Evolutionary conservation across 2,113 vertebrate genomes (phyloP).

Genomic region (Epinephelus fuscoguttatus): DNA sequence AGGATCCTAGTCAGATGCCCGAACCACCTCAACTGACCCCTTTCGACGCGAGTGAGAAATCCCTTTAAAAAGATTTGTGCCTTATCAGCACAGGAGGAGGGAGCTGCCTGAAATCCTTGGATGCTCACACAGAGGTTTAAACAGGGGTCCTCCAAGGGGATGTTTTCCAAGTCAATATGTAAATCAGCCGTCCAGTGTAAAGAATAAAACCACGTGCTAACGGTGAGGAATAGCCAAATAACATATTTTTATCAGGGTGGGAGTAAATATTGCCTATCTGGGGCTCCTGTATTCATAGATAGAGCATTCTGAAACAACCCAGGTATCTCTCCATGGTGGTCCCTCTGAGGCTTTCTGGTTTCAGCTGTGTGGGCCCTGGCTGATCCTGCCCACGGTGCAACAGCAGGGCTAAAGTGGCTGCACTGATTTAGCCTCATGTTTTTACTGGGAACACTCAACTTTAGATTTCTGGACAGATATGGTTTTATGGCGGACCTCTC

Average conservation of each 20-base stretch:
- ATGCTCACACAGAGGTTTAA: not conserved
- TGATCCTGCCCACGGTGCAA: constrained; percentile 25
- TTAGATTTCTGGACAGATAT: constrained; percentile 72
- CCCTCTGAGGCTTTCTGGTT: constrained; percentile 56
- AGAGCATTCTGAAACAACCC: constrained; percentile 25
- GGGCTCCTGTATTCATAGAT: constrained; percentile 57
- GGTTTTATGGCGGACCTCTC: constrained; percentile 55
- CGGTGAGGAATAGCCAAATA: constrained; percentile 34
- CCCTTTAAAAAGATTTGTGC: no score
- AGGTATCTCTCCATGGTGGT: constrained; percentile 65
- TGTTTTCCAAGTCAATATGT: constrained; percentile 40
- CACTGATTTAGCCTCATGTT: constrained; percentile 72
- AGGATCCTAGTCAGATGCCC: no score
- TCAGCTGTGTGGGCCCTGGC: constrained; percentile 61
- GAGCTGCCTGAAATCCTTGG: no score
- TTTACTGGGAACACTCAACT: constrained; percentile 71
- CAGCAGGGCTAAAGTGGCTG: constrained; percentile 66
- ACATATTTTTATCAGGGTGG: constrained; percentile 51
- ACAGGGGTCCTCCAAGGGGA: not conserved
- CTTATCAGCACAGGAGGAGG: no score
- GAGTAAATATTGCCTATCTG: constrained; percentile 52
- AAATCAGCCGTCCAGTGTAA: constrained; percentile 46
- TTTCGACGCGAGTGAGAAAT: no score
- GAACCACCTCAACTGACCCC: no score
- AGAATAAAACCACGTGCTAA: constrained; percentile 53